Evolutionary conservation across 2,888 invertebrate genomes (phyloP), one percentile per base, ranked within the genome.

Genomic region (Dynastes maya): DNA sequence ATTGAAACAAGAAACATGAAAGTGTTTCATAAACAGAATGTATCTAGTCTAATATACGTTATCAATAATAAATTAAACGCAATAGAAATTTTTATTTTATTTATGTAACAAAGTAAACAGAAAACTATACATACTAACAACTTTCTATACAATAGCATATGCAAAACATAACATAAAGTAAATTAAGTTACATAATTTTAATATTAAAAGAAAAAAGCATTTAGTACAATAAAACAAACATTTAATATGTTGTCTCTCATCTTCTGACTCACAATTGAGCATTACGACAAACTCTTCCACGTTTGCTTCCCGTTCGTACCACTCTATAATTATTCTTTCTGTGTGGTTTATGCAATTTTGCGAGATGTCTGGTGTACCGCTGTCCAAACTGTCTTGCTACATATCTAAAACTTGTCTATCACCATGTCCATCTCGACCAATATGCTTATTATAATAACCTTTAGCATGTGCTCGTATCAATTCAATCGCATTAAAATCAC

Each of bases 401-500:
- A 68, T 61, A 2, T 77, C 40, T 53, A 68, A 51, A 2, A 72
- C 68, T 68, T 67, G 40, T 32, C n/a, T 45, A 49, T 77, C 67
- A 27, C 77, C 68, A 68, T 68, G 53, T 74, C 9, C 16, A 22
- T 22, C 22, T 22, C 22, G 22, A 22, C 22, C 22, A 22, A 1
- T 22, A 22, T 22, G 22, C 22, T 65, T 78, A 72, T 78, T 61
- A 32, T 74, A 78, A 29, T 65, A 64, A 6, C 16, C 29, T 51
- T 78, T 64, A 2, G 72, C 76, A 67, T 68, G 67, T 53, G 76
- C 65, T n/a, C 58, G 53, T 32, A 86, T 83, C 53, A 83, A 79
- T 80, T 86, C 85, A 37, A 86, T 85, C 4, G 85, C 85, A 78
- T 86, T 86, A 9, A 86, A 80, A 86, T 82, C 80, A 80, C 82